Evolutionary conservation across 2,113 vertebrate species (phyloP), one percentile per base, ranked within the genome.

Genomic region (Ptychochromis oligacanthus): DNA sequence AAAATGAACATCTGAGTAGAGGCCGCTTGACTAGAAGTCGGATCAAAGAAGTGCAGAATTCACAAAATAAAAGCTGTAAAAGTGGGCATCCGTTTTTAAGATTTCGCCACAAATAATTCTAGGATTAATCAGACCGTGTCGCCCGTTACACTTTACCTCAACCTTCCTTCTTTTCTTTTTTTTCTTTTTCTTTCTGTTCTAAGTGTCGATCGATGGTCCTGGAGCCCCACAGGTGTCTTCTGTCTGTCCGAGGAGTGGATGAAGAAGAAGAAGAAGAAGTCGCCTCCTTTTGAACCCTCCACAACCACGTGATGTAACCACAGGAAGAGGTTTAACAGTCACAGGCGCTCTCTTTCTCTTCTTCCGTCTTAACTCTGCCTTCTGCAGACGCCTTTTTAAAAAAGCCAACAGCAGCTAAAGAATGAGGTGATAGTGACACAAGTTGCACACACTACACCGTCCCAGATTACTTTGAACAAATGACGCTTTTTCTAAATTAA

Each of bases 241-340:
- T 40, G 80, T 77, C 60, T 3, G 87, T 93, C 89, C 86, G 26
- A 91, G 88, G 89, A 94, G 91, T 87, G 91, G 94, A 91, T 88
- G 91, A 88, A 85, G 91, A 91, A 84, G 86, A 89, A 92, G 90
- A 89, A 95, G 94, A 92, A 92, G 88, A 75, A 82, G 90, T 77
- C 7, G 90, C 82, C 94, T 93, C 92, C 91, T 96, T 94, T 96
- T 96, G 94, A 96, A 96, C 77, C 91, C 90, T 88, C 77, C 70
- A 14, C 9, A 57, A 49, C 80, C 95, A 96, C 94, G 94, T 96
- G 95, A 91, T 77, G 88, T 57, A 90, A 95, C 95, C 95, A 96
- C 95, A 96, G 96, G 96, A 96, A 96, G 95, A 94, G 95, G 95
- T 95, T 82, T 94, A 96, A 96, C 95, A 96, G 95, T 95, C 95